Evolutionary conservation across 2,888 invertebrate genomes (phyloP).

Genomic region (Cryptocheilus praepositus): DNA sequence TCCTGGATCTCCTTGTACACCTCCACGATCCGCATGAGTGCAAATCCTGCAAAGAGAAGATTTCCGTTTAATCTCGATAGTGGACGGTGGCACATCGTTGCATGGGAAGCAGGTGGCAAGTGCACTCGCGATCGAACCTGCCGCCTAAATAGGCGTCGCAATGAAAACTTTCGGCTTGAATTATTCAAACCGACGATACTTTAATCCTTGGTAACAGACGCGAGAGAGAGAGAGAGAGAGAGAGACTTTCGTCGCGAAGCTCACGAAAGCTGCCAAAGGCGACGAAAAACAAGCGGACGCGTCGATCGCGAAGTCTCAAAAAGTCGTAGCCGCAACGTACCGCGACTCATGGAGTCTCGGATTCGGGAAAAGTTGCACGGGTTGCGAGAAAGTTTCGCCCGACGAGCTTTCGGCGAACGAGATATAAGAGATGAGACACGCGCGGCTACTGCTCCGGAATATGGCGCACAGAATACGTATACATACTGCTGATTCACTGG

Average conservation of each 20-base stretch:
- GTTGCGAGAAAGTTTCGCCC: constrained; percentile 19
- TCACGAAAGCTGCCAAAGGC: constrained; percentile 51
- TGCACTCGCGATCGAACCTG: background rate
- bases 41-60: constrained; percentile 83
- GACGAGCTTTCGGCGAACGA: too few relatives aligned
- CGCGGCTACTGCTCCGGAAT: too few relatives aligned
- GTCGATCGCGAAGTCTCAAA: constrained; percentile 46
- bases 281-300: constrained; percentile 46
- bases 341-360: background rate
- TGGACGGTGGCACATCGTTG: constrained; percentile 29
- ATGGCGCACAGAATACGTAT: too few relatives aligned
- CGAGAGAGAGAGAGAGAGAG: constrained; percentile 21
- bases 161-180: constrained; percentile 70
- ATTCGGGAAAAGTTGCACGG: background rate
- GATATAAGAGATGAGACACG: too few relatives aligned
- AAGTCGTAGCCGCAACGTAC: constrained; percentile 32
- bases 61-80: constrained; percentile 8
- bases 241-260: constrained; percentile 62
- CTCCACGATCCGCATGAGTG: constrained; percentile 93
- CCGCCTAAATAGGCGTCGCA: constrained; percentile 36
- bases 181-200: constrained; percentile 72
- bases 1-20: constrained; percentile 96
- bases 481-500: too few relatives aligned
- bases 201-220: constrained; percentile 64
- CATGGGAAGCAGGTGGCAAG: background rate